These are phyloP conservation scores for Episyrphus balteatus DNA, from an alignment of 1,140 invertebrate genomes.

Conservation along the genomic window DNA sequence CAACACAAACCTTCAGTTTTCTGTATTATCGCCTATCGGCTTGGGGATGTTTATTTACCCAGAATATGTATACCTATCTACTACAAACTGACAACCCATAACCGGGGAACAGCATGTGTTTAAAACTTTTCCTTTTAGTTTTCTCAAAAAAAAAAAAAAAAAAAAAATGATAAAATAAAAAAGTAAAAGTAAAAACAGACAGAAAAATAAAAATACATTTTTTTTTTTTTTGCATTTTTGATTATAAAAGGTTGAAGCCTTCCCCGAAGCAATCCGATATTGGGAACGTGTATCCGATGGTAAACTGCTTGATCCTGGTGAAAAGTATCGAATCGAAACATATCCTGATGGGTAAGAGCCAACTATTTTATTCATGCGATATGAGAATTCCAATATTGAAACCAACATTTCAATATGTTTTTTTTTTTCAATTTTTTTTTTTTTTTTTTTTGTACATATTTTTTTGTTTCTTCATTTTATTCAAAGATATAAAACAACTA, in stretches of 20 bases:
- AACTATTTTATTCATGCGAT: neutral
- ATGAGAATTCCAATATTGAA: neutral
- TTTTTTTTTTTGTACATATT: neutral
- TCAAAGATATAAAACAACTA: constrained; percentile 36
- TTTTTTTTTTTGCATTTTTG: neutral
- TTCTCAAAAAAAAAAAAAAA: neutral
- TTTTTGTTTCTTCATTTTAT: constrained; percentile 1
- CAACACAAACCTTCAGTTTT: no score
- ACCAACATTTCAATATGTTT: neutral
- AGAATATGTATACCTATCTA: no score
- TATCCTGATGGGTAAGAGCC: constrained; percentile 38
- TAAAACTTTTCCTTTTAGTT: neutral
- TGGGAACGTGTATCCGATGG: constrained; percentile 70
- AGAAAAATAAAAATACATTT: neutral
- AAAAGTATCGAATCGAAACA: constrained; percentile 57
- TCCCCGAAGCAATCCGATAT: constrained; percentile 70
- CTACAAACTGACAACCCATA: no score
- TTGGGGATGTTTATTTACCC: no score
- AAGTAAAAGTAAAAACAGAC: neutral
- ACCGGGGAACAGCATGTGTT: no score
- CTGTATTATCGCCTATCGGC: no score
- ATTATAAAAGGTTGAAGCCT: constrained; percentile 59
- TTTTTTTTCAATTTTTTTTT: neutral
- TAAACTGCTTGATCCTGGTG: constrained; percentile 54
- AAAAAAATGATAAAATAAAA: neutral